Percentiles rank a stretch among this genome's conserved stretches.
phyloP scores from a whole-genome alignment of 37 sponge, comb jelly and placozoan species.

The Spongia lamella region DNA sequence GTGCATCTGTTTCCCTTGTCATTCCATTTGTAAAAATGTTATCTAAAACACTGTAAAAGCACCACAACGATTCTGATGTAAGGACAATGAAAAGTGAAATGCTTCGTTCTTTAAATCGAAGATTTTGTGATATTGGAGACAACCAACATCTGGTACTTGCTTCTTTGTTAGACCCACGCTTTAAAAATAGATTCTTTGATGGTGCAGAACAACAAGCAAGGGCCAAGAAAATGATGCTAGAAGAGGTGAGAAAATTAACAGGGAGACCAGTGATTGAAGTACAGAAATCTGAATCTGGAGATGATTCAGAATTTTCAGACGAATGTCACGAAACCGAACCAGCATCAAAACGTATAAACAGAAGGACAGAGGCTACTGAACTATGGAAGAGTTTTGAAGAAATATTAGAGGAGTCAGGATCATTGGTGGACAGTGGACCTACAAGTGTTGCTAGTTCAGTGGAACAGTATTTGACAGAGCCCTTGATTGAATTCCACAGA shows the following conservation, averaged over 20 bases:
- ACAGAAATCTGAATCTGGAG: too few relatives aligned
- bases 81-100: constrained; percentile 17
- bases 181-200: constrained; percentile 29
- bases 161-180: constrained; percentile 18
- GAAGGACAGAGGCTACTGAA: too few relatives aligned
- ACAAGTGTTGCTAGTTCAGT: background rate
- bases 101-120: constrained; percentile 3
- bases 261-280: too few relatives aligned
- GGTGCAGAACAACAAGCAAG: background rate
- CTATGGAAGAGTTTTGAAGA: background rate
- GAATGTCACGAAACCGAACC: too few relatives aligned
- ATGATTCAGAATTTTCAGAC: too few relatives aligned
- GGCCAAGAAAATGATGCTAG: constrained; percentile 13
- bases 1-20: background rate
- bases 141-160: constrained; percentile 5
- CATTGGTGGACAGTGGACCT: background rate
- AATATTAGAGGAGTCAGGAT: constrained; percentile 8
- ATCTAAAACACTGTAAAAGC: background rate
- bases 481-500: background rate
- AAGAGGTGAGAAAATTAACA: too few relatives aligned
- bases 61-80: constrained; percentile 2
- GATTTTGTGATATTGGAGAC: constrained; percentile 11
- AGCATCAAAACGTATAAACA: too few relatives aligned
- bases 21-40: constrained; percentile 7
- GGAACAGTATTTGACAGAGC: constrained; percentile 11